A percentile compares a stretch with the other conserved stretches of the same genome.
Conservation (phyloP, 2,113 vertebrate genomes). For the Neopipo cinnamomea region DNA sequence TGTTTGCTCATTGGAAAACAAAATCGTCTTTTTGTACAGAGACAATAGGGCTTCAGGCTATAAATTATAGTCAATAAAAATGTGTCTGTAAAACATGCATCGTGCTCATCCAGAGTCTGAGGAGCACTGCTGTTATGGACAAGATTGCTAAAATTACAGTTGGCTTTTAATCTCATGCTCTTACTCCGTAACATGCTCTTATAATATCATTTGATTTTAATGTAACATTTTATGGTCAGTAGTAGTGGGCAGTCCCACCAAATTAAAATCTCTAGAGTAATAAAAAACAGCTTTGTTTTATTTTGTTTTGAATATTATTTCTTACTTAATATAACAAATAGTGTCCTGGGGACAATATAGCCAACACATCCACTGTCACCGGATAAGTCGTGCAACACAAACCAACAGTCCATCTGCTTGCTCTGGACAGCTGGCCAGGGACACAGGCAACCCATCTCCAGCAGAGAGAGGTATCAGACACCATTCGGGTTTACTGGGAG, state of each 20-base stretch:
- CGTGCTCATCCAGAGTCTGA: background rate
- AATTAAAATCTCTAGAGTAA: background rate
- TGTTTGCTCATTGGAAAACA: background rate
- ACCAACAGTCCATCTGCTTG: background rate
- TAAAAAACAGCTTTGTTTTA: background rate
- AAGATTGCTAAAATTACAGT: background rate
- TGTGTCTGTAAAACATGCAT: background rate
- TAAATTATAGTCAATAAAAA: slow-evolving; percentile 26
- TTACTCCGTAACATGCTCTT: background rate
- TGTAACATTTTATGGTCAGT: background rate
- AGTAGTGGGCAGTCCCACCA: background rate
- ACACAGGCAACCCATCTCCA: background rate
- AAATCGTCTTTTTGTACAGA: background rate
- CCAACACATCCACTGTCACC: rapidly evolving
- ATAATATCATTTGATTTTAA: background rate
- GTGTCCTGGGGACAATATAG: background rate
- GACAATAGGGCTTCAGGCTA: background rate
- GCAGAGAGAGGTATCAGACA: background rate
- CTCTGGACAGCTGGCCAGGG: background rate
- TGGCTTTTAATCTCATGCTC: slow-evolving; percentile 19
- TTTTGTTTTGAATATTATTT: background rate
- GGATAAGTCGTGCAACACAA: rapidly evolving
- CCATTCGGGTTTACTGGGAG: background rate
- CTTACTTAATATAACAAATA: background rate
- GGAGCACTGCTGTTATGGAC: background rate